Evolutionary conservation across 2,113 vertebrate species (phyloP), one percentile per base, ranked within the genome.

Genomic region (Cricetomys ansorgei): DNA sequence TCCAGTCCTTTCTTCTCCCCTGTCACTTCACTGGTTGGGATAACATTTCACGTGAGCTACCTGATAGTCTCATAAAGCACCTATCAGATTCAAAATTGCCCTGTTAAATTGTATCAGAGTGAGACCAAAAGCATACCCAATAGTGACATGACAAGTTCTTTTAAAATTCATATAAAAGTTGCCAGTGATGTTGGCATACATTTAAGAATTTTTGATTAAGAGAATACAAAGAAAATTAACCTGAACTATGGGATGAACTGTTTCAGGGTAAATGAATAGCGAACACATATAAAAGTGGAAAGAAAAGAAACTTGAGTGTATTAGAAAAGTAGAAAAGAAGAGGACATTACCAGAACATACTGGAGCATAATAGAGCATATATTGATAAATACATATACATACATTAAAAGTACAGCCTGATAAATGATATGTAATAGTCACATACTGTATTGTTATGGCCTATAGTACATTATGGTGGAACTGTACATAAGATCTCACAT

Each of bases 181-280:
- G 4, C 57, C 27, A 84, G 59, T 65, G 40, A 34, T 85, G 16
- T 6, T 64, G 29, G 4, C 27, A 48, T 31, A 6, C 37, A 79
- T 73, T 96, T 88, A 83, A 73, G 2, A 67, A 57, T 3, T 19
- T 72, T 69, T 70, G n/a, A 77, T 45, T n/a, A 91, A 89, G 17
- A 50, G 0, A 29, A 75, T 75, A 69, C 70, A 45, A 34, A 67
- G 5, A 64, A 43, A 93, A 88, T 75, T 34, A 91, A 12, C 7
- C 10, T 19, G 19, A 70, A 43, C 2, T 57, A 4, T 45, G 27
- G 10, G 45, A 25, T 37, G 12, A 16, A 65, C n/a, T 62, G 27
- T 81, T 85, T 88, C 34, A 55, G 7, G 1, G 5, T 34, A 85
- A 69, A 64, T 73, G 83, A 81, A 45, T 13, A 67, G 10, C 37